phyloP scores from a whole-genome alignment of 2,113 vertebrate species.

The Chrysemys picta region DNA sequence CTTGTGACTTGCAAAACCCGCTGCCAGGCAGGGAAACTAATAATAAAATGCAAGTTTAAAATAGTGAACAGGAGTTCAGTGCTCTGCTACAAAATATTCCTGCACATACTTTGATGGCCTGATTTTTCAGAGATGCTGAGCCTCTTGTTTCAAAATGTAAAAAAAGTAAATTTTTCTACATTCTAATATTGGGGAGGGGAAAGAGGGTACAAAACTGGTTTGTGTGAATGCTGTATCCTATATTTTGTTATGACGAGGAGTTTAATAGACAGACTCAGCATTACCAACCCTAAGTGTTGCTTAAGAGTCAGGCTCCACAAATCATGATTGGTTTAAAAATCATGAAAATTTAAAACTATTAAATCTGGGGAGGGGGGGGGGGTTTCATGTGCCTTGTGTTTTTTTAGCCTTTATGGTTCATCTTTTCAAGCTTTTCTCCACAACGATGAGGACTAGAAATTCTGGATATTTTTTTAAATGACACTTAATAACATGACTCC shows the following conservation, averaged over 20 bases:
- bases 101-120: neutral
- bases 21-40: neutral
- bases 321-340: neutral
- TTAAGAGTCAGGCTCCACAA: neutral
- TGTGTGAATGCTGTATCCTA: neutral
- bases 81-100: neutral
- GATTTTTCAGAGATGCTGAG: neutral
- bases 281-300: neutral
- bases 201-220: neutral
- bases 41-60: neutral
- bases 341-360: neutral
- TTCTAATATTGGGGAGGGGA: neutral
- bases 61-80: neutral
- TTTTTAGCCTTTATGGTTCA: neutral
- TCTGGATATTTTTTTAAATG: neutral
- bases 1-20: accelerated
- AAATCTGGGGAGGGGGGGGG: neutral
- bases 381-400: neutral
- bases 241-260: neutral
- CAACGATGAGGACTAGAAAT: neutral
- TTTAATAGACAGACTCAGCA: neutral
- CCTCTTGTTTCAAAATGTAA: neutral
- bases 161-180: neutral
- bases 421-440: neutral
- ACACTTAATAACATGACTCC: neutral